phyloP scores from a whole-genome alignment of 1,140 invertebrate genomes.

The Drosophila elegans region DNA sequence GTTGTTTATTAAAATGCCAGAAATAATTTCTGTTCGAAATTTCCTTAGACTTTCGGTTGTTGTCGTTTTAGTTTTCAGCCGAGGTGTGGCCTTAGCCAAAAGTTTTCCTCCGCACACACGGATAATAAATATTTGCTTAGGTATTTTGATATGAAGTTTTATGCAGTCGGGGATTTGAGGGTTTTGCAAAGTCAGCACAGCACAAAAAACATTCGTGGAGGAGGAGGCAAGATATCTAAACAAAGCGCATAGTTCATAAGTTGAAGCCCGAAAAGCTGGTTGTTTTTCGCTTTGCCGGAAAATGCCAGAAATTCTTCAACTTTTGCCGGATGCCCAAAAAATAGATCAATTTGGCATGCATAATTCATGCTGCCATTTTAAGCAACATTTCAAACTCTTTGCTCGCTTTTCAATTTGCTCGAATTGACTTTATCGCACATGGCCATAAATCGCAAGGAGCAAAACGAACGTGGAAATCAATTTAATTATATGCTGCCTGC shows the following conservation, averaged over 20 bases:
- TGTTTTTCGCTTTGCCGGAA: slow-evolving; percentile 1
- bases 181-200: slow-evolving; percentile 49
- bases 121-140: slow-evolving; percentile 81
- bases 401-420: slow-evolving; percentile 68
- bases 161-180: slow-evolving; percentile 55
- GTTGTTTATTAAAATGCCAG: slow-evolving; percentile 78
- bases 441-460: slow-evolving; percentile 57
- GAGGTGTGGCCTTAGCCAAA: slow-evolving; percentile 49
- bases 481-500: slow-evolving; percentile 66
- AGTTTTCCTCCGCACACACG: slow-evolving; percentile 62
- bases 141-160: slow-evolving; percentile 75
- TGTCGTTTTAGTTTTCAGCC: slow-evolving; percentile 38
- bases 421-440: slow-evolving; percentile 56
- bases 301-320: slow-evolving; percentile 60
- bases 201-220: slow-evolving; percentile 1
- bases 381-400: slow-evolving; percentile 63
- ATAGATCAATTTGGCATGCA: slow-evolving; percentile 42
- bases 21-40: slow-evolving; percentile 71
- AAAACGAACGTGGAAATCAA: slow-evolving; percentile 56
- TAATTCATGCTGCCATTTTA: slow-evolving; percentile 69
- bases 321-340: slow-evolving; percentile 34
- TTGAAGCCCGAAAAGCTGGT: slow-evolving; percentile 33
- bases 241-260: slow-evolving; percentile 72
- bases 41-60: slow-evolving; percentile 47
- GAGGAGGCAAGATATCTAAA: slow-evolving; percentile 23